Evolutionary conservation across 2,888 invertebrate genomes (phyloP), one percentile per base, ranked within the genome.

Genomic region (Epinotia bilunana): DNA sequence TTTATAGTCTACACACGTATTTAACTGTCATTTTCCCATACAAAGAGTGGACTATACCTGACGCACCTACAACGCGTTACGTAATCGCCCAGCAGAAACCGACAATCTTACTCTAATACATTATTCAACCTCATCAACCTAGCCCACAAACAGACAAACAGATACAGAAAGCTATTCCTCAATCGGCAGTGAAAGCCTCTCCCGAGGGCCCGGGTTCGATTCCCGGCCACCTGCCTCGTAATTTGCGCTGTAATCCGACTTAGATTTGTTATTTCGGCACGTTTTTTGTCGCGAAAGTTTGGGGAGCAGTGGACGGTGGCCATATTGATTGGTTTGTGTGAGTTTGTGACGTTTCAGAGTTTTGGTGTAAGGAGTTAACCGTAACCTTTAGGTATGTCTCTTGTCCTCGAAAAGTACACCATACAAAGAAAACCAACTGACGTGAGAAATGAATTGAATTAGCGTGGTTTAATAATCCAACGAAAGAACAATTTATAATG

Each of bases 231-330:
- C 75, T 75, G 75, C 75, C 64, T 64, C 71, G 72, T 75, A 75
- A 75, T 75, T 75, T 72, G 71, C 67, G 69, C 68, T 5, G 64
- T 75, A 75, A 75, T 75, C 75, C 72, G 39, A 72, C 43, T 75
- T 75, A 67, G 75, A 75, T 72, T 75, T 75, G 71, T 75, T 74
- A 33, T 74, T 71, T 65, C 60, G 16, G 46, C 73, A 13, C 46
- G 68, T 74, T 74, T 73, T 73, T 75, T 72, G 71, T 65, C 46
- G 43, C 28, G 43, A 60, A 73, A 73, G 39, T 73, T 73, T 33
- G 43, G 43, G 20, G 20, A n/a, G n/a, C 53, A 13, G 20, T 12
- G 39, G 5, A 53, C 53, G n/a, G 46, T 18, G 39, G 2, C 39
- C 20, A 20, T 63, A 46, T 63, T 46, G 63, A 20, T 63, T 63